phyloP scores from a whole-genome alignment of 2,113 vertebrate species.

The Nyctibius bracteatus region DNA sequence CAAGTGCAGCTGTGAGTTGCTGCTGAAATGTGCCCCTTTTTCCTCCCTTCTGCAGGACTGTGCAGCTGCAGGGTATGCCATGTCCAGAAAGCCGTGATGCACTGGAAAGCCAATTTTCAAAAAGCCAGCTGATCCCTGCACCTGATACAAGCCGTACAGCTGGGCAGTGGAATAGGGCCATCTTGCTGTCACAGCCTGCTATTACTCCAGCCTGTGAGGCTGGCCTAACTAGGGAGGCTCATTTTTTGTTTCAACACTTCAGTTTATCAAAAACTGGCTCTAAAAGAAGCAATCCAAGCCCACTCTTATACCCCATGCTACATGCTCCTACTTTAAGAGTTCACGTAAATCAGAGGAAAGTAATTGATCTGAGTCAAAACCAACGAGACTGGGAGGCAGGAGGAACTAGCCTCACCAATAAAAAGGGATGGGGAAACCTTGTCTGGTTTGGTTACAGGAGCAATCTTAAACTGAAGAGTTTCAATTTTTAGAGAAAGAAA shows the following conservation, averaged over 20 bases:
- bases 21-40: background rate
- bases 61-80: background rate
- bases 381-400: background rate
- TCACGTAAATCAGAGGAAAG: background rate
- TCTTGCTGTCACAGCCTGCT: background rate
- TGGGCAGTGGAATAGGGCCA: background rate
- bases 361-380: background rate
- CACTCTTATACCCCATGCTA: background rate
- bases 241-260: background rate
- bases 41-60: background rate
- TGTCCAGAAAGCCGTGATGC: background rate
- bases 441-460: background rate
- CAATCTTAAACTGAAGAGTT: background rate
- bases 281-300: background rate
- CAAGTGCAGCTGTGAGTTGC: background rate
- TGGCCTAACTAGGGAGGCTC: background rate
- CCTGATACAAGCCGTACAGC: background rate
- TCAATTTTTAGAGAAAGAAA: background rate
- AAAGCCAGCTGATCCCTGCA: background rate
- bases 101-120: background rate
- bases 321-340: background rate
- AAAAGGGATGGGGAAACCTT: background rate
- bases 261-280: background rate
- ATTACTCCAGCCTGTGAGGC: background rate
- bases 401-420: background rate